Conservation (phyloP, 2,888 invertebrate species). For the Cacoxenus indagator region DNA sequence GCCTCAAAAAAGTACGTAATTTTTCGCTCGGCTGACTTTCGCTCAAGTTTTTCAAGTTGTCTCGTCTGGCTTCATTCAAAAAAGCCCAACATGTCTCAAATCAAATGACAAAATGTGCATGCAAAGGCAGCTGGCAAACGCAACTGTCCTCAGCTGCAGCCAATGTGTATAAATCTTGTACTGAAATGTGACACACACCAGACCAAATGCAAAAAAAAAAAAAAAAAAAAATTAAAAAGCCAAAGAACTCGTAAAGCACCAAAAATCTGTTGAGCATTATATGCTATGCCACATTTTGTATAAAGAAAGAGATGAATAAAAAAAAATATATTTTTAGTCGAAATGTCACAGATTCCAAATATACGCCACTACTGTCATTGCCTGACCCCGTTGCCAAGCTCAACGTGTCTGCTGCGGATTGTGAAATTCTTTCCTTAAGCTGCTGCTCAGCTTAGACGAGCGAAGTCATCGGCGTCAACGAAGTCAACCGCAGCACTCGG, state of each 20-base stretch:
- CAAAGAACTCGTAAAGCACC: neutral
- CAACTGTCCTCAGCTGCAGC: constrained; percentile 63
- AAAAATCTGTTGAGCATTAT: neutral
- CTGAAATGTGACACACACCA: constrained; percentile 53
- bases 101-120: constrained; percentile 4
- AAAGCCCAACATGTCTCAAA: neutral
- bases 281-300: constrained; percentile 8
- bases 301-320: neutral
- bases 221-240: neutral
- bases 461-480: constrained; percentile 26
- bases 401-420: neutral
- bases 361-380: neutral
- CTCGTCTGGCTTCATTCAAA: neutral
- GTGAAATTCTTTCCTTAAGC: constrained; percentile 53
- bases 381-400: neutral
- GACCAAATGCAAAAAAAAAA: constrained; percentile 8
- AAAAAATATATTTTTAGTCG: no score
- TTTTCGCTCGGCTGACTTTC: constrained; percentile 8
- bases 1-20: neutral
- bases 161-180: constrained; percentile 60
- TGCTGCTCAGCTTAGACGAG: constrained; percentile 50
- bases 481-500: constrained; percentile 23
- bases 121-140: constrained; percentile 47
- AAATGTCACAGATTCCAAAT: constrained; percentile 3
- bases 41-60: neutral